Percentiles rank a stretch among this genome's conserved stretches.
phyloP scores from a whole-genome alignment of 2,113 vertebrate genomes.

The Hippocampus zosterae region DNA sequence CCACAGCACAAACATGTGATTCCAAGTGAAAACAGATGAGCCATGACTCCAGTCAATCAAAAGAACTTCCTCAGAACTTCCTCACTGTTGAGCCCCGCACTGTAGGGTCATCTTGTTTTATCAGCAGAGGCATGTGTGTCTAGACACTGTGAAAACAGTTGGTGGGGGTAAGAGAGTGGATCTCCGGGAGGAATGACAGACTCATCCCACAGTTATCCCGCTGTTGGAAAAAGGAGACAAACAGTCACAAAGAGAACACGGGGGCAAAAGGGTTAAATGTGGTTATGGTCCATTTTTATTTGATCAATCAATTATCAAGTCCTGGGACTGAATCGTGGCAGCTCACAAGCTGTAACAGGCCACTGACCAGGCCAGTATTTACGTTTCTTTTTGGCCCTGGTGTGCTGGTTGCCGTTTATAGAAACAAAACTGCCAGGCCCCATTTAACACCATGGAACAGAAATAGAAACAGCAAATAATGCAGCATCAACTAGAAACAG shows the following conservation, averaged over 20 bases:
- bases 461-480: conserved; percentile 3
- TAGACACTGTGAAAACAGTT: conserved; percentile 70
- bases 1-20: conserved; percentile 1
- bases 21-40: conserved; percentile 11
- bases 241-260: conserved; percentile 8
- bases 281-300: background rate
- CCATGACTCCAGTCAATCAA: conserved; percentile 28
- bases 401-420: background rate
- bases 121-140: conserved; percentile 60
- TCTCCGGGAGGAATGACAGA: conserved; percentile 47
- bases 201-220: conserved; percentile 53
- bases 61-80: conserved; percentile 32
- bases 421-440: background rate
- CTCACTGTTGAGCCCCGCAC: conserved; percentile 44
- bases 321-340: conserved; percentile 2
- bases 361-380: background rate
- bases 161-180: conserved; percentile 36
- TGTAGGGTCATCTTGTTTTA: conserved; percentile 46
- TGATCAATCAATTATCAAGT: background rate
- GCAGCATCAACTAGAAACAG: background rate
- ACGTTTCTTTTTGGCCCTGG: background rate
- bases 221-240: conserved; percentile 36
- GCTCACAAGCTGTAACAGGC: conserved; percentile 10
- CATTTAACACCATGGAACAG: background rate
- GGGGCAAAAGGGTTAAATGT: conserved; percentile 18